Conservation (phyloP, 2,113 vertebrate species). For the Pardalotus punctatus region DNA sequence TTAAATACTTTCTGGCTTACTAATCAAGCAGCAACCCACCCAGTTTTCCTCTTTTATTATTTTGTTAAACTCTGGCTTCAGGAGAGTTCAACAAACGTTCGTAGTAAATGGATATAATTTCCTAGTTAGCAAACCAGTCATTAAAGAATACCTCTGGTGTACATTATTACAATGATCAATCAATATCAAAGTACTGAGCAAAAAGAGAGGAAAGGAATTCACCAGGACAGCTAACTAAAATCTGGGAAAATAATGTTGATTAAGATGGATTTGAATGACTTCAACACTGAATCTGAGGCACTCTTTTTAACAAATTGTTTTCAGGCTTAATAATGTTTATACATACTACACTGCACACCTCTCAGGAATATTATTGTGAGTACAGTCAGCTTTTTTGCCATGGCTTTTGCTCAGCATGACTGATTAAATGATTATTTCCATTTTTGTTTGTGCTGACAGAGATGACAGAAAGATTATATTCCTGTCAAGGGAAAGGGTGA, state of each 20-base stretch:
- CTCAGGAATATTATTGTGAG: conserved; percentile 38
- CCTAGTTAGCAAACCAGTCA: conserved; percentile 48
- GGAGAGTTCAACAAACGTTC: conserved; percentile 46
- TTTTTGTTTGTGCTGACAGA: conserved; percentile 57
- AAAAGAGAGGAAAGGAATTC: conserved; percentile 66
- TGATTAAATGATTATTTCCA: conserved; percentile 60
- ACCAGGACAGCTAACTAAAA: conserved; percentile 66
- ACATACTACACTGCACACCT: conserved; percentile 20
- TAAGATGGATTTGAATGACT: conserved; percentile 59
- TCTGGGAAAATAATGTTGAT: conserved; percentile 67
- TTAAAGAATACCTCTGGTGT: conserved; percentile 49
- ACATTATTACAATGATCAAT: conserved; percentile 60
- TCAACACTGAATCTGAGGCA: conserved; percentile 27
- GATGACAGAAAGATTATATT: conserved; percentile 61
- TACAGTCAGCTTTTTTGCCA: conserved; percentile 15
- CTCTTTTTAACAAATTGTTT: conserved; percentile 60
- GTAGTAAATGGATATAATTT: conserved; percentile 54
- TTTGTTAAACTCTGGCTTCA: conserved; percentile 61
- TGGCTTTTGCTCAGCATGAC: conserved; percentile 38
- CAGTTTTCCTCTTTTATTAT: conserved; percentile 56
- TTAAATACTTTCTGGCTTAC: conserved; percentile 59
- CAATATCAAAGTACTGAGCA: conserved; percentile 30
- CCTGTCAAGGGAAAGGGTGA: conserved; percentile 19
- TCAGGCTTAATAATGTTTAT: conserved; percentile 54
- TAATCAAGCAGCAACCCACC: conserved; percentile 48